Percentiles rank a stretch among this genome's conserved stretches.
Conservation (phyloP, 2,113 vertebrate genomes). For the Pelodiscus sinensis region DNA sequence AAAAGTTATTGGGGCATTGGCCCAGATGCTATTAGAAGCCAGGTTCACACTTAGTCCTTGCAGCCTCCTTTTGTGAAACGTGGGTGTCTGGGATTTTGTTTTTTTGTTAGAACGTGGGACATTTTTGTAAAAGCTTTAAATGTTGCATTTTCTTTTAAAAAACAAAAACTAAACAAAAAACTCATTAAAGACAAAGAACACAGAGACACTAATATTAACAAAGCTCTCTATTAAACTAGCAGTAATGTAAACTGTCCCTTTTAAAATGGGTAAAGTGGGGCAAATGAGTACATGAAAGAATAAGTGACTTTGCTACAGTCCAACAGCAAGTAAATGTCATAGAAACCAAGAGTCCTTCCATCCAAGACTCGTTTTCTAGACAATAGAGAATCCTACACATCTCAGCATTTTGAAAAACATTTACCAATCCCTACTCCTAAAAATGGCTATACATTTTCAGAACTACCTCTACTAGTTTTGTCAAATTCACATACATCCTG, state of each 20-base stretch:
- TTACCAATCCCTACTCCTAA: not conserved
- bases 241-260: not conserved
- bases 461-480: not conserved
- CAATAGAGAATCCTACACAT: not conserved
- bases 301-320: not conserved
- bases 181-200: not conserved
- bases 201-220: not conserved
- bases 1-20: not conserved
- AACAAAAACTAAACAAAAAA: not conserved
- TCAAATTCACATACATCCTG: not conserved
- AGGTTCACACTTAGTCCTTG: not conserved
- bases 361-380: not conserved
- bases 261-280: not conserved
- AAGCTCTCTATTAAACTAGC: not conserved
- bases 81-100: not conserved
- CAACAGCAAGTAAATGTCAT: not conserved
- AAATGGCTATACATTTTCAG: not conserved
- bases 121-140: not conserved
- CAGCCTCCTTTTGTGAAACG: not conserved
- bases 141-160: not conserved
- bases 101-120: not conserved
- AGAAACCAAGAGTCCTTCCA: not conserved
- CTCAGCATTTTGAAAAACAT: not conserved
- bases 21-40: not conserved
- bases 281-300: not conserved